Base-by-base conservation (phyloP, 2,797 vertebrate genomes). In the Malurus leucopterus region DNA sequence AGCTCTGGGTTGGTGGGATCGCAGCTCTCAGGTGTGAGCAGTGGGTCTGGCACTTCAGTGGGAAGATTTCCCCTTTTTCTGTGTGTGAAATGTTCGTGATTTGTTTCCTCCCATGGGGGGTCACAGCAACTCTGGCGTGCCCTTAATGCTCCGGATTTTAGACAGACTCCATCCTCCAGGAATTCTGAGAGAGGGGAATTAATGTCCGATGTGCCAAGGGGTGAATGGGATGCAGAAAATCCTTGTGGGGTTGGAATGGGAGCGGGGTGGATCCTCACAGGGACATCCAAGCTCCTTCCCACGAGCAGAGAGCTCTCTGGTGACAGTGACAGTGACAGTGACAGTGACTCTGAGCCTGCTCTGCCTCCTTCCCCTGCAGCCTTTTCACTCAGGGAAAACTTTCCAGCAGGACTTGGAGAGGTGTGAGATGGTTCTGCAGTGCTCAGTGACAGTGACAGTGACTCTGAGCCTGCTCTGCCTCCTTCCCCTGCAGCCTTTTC, bases 241-340 rank as follows among this genome's bases (percentile, higher is more conserved):
- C 15, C 61, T 0, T 0, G 15, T 2, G 59, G 5, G 14, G 54
- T 41, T 69, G 64, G 75, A 55, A 86, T 83, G 30, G 6, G 8
- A 0, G 0, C 0, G 0, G n/a, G 21, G 30, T 26, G 8, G 51
- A 19, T 54, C 80, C 4, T 50, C 13, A 2, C 13, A 15, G 83
- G 49, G 64, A 38, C 49, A 46, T 8, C 13, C 46, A 16, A 63
- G 38, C 47, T 93, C 32, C 79, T 63, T 65, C 64, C 57, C 57
- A n/a, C 0, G 1, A 49, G 86, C 50, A 58, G 72, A 29, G n/a
- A 5, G 34, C 53, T 89, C 53, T 74, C 68, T 13, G 15, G 55
- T 22, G 36, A 36, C 44, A 23, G 44, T 23, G 74, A 9, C 50
- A 22, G 55, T 22, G 36, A 36, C 44, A 23, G 44, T 23, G 74